These are phyloP conservation scores for Tachuris rubrigastra DNA, from an alignment of 2,113 vertebrate species.

Conservation along the genomic window DNA sequence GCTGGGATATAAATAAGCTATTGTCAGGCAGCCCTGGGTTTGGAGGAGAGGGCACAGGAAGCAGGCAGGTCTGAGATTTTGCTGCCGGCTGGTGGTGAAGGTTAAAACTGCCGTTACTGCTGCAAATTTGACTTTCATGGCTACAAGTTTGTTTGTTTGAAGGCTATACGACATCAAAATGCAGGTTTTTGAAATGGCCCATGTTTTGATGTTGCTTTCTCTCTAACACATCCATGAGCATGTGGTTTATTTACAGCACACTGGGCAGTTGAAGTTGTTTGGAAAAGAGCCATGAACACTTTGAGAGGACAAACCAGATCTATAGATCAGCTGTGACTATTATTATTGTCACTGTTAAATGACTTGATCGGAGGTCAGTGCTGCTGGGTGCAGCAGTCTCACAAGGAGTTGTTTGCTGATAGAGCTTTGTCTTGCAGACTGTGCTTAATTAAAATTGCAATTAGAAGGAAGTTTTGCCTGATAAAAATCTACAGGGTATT, in stretches of 20 bases:
- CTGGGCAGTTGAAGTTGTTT: rapidly evolving
- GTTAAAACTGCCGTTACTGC: not conserved
- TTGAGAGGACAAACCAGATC: not conserved
- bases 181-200: not conserved
- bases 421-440: rapidly evolving
- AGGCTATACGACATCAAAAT: not conserved
- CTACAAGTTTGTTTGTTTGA: not conserved
- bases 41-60: rapidly evolving
- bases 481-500: not conserved
- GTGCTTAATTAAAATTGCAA: not conserved
- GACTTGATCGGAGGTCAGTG: not conserved
- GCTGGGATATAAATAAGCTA: not conserved
- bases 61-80: not conserved
- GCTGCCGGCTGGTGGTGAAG: constrained; percentile 67
- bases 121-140: not conserved
- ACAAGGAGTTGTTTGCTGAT: not conserved
- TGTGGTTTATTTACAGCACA: not conserved
- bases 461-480: not conserved
- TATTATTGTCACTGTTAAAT: not conserved
- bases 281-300: not conserved
- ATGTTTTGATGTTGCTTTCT: not conserved
- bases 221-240: rapidly evolving
- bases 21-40: not conserved
- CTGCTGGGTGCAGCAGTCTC: not conserved
- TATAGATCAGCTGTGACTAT: not conserved